Percentiles rank a stretch among this genome's conserved stretches.
These are phyloP conservation scores for Galeruca laticollis DNA, from an alignment of 2,888 invertebrate species.

Conservation along the genomic window DNA sequence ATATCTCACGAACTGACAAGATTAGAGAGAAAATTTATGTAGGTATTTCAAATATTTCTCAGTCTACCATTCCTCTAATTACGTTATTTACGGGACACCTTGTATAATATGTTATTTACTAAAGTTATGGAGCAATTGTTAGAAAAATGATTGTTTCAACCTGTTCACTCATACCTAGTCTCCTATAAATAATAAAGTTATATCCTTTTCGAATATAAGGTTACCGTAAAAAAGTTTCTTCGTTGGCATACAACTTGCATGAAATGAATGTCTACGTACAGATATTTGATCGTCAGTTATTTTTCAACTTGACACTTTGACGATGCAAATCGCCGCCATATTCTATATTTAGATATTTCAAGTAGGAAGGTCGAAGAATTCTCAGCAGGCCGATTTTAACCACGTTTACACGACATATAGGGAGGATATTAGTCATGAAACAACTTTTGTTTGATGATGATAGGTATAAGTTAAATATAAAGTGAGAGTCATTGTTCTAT, in stretches of 20 bases:
- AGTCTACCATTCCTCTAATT: no score
- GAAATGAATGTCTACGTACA: slow-evolving; percentile 14
- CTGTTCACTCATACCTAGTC: neutral
- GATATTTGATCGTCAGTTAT: slow-evolving; percentile 32
- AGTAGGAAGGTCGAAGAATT: slow-evolving; percentile 37
- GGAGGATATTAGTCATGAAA: slow-evolving; percentile 30
- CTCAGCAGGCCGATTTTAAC: slow-evolving; percentile 27
- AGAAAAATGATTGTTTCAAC: neutral
- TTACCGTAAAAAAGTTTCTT: neutral
- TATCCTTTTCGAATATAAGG: neutral
- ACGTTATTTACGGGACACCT: no score
- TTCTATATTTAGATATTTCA: slow-evolving; percentile 39
- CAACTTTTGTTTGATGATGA: neutral
- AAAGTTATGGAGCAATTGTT: no score
- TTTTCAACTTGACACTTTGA: slow-evolving; percentile 31
- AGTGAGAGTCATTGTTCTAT: neutral
- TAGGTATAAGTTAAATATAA: neutral
- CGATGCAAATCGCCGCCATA: slow-evolving; percentile 32
- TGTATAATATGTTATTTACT: no score
- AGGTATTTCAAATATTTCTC: no score
- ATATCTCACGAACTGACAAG: no score
- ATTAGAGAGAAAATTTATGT: no score
- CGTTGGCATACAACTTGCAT: slow-evolving; percentile 1
- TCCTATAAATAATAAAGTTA: neutral
- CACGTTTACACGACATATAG: slow-evolving; percentile 30